phyloP scores from a whole-genome alignment of 2,797 vertebrate species.

The Eospalax fontanierii region DNA sequence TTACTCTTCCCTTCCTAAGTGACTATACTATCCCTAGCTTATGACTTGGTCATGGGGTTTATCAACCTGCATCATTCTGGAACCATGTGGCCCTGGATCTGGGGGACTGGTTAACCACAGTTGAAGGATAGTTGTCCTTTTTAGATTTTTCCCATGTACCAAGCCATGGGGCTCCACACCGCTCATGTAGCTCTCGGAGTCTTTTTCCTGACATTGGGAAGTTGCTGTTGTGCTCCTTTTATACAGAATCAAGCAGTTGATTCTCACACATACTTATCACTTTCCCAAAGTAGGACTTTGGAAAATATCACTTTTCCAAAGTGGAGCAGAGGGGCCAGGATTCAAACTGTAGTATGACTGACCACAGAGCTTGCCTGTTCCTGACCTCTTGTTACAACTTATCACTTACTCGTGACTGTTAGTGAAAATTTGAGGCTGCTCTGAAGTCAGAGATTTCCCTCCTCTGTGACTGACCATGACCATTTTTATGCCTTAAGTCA shows the following conservation, averaged over 20 bases:
- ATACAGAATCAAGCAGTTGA: neutral
- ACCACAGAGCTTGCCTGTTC: neutral
- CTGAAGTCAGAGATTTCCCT: neutral
- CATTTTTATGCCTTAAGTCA: neutral
- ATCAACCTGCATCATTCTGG: neutral
- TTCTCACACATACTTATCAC: neutral
- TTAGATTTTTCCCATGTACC: neutral
- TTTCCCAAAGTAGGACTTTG: neutral
- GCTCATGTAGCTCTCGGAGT: neutral
- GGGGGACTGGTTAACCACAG: too few relatives aligned
- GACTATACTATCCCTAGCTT: neutral
- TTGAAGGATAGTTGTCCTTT: neutral
- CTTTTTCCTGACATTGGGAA: neutral
- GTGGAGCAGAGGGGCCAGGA: neutral
- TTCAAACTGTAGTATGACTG: neutral
- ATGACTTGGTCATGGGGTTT: neutral
- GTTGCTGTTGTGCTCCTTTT: neutral
- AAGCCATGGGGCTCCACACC: neutral
- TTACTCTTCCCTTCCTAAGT: neutral
- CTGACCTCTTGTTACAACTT: neutral
- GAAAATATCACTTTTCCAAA: too few relatives aligned
- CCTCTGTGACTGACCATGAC: neutral
- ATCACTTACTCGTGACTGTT: neutral
- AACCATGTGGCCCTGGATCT: neutral
- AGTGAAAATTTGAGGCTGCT: neutral